phyloP scores from a whole-genome alignment of 2,888 invertebrate genomes.

The Gortyna flavago region DNA sequence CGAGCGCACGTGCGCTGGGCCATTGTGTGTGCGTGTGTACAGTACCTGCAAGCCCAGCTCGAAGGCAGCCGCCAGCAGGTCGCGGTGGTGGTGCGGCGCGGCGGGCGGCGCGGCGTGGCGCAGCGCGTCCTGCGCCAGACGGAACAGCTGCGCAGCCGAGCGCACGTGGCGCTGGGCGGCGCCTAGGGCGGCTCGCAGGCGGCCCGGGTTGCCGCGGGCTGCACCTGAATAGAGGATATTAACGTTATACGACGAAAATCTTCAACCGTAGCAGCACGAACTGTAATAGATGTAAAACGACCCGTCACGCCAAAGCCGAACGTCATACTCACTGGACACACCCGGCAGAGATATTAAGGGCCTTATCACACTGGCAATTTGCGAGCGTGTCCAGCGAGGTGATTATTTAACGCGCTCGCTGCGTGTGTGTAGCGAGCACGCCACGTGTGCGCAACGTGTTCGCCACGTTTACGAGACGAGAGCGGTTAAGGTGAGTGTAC shows the following conservation, averaged over 20 bases:
- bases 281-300: not conserved
- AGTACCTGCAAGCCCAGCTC: conserved; percentile 93
- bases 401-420: not conserved
- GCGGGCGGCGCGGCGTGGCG: conserved; percentile 94
- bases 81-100: conserved; percentile 94
- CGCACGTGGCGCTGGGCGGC: conserved; percentile 95
- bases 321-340: not conserved
- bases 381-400: not conserved
- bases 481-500: not conserved
- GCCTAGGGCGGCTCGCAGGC: conserved; percentile 93
- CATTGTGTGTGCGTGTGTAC: not conserved
- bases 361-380: too few relatives aligned
- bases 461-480: not conserved
- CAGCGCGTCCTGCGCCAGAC: conserved; percentile 95
- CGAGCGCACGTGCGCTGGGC: not conserved
- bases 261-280: not conserved
- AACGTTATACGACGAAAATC: not conserved
- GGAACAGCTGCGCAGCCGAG: conserved; percentile 95
- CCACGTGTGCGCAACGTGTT: not conserved
- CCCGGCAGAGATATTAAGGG: not conserved
- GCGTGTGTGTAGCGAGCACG: not conserved
- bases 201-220: conserved; percentile 91
- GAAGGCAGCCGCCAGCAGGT: conserved; percentile 94
- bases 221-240: conserved; percentile 73
- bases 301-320: not conserved